Evolutionary conservation across 2,797 vertebrate genomes (phyloP).

Genomic region (Emydoidea blandingii): DNA sequence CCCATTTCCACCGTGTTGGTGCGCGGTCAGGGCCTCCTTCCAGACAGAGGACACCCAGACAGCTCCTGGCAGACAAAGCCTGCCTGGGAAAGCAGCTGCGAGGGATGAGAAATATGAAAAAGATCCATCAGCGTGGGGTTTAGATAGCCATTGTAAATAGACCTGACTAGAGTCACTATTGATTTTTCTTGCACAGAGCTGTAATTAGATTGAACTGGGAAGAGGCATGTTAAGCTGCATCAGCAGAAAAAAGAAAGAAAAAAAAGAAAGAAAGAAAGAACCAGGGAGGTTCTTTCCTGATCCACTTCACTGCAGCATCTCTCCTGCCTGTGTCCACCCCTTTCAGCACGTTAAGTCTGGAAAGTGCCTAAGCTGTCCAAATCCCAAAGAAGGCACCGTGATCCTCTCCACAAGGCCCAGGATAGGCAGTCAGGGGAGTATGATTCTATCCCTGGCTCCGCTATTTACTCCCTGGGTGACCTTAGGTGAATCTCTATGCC

Average conservation of each 20-base stretch:
- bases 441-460: too few relatives aligned
- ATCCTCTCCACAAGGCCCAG: not conserved
- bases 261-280: constrained; percentile 68
- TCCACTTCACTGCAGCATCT: not conserved
- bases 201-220: constrained; percentile 92
- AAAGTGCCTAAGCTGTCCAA: not conserved
- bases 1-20: not conserved
- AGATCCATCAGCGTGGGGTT: constrained; percentile 83
- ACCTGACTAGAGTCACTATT: constrained; percentile 88
- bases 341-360: not conserved
- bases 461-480: not conserved
- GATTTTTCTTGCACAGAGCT: constrained; percentile 87
- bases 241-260: constrained; percentile 81
- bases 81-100: constrained; percentile 43
- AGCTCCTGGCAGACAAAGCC: not conserved
- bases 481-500: not conserved
- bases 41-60: fast-evolving
- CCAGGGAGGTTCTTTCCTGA: constrained; percentile 24
- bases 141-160: constrained; percentile 86
- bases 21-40: not conserved
- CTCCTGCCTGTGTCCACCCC: not conserved
- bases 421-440: not conserved
- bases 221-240: constrained; percentile 85
- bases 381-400: not conserved
- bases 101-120: constrained; percentile 83